A percentile compares a stretch with the other conserved stretches of the same genome.
phyloP scores from a whole-genome alignment of 2,888 invertebrate genomes.

The Dusona sp. region DNA sequence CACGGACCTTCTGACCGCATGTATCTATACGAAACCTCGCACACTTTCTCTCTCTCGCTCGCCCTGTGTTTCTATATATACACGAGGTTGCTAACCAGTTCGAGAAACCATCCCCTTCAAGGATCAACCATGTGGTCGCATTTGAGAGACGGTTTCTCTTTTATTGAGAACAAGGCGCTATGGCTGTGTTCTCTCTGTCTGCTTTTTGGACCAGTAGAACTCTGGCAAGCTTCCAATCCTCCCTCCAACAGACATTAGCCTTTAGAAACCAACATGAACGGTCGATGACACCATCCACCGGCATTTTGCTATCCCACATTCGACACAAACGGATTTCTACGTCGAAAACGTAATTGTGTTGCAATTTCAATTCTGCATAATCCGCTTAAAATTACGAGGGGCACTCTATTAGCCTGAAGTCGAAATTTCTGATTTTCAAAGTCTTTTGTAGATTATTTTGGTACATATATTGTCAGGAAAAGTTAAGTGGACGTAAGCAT shows the following conservation, averaged over 20 bases:
- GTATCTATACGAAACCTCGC: slow-evolving; percentile 22
- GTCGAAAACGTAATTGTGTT: slow-evolving; percentile 1
- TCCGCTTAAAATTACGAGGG: neutral
- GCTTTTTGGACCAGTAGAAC: slow-evolving; percentile 38
- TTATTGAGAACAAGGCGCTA: slow-evolving; percentile 29
- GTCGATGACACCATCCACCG: slow-evolving; percentile 30
- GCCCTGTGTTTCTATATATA: slow-evolving; percentile 7
- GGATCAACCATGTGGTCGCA: slow-evolving; percentile 38
- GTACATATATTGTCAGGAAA: neutral
- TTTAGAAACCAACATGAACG: slow-evolving; percentile 40
- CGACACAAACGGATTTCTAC: neutral
- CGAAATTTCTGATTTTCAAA: neutral
- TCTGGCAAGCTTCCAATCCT: slow-evolving; percentile 78
- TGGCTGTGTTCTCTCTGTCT: slow-evolving; percentile 7
- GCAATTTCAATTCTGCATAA: neutral
- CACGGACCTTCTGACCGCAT: slow-evolving; percentile 55
- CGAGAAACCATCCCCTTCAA: slow-evolving; percentile 41
- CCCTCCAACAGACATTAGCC: slow-evolving; percentile 62
- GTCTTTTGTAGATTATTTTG: neutral
- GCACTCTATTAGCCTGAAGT: neutral
- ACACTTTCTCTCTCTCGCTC: slow-evolving; percentile 18
- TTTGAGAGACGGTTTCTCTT: slow-evolving; percentile 18
- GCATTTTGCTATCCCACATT: slow-evolving; percentile 8
- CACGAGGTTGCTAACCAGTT: slow-evolving; percentile 28
- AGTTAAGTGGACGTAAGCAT: neutral